Percentiles rank a stretch among this genome's conserved stretches.
Evolutionary conservation across 1,140 invertebrate species (phyloP).

Genomic region (Globodera rostochiensis): DNA sequence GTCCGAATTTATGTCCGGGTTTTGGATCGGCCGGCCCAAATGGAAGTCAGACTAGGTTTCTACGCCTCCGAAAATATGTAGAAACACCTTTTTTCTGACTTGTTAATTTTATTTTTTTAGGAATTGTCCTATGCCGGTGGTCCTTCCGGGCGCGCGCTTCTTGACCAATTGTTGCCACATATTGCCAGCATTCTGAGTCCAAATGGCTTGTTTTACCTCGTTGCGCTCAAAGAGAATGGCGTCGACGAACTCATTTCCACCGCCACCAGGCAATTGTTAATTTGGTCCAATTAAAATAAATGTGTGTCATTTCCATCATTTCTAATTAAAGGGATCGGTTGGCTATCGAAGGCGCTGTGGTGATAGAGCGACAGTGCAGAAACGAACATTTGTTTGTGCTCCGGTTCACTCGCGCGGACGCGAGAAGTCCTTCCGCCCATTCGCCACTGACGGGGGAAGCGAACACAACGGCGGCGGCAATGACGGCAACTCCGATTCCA

Average conservation of each 20-base stretch:
- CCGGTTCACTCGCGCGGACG: constrained; percentile 36
- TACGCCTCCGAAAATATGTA: too few relatives aligned
- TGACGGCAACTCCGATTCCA: not conserved
- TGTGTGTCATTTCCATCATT: not conserved
- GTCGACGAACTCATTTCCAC: constrained; percentile 35
- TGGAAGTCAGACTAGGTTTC: too few relatives aligned
- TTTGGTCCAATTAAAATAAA: not conserved
- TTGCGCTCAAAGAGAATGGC: constrained; percentile 58
- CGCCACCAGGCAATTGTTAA: constrained; percentile 9
- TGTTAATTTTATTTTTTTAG: constrained; percentile 39
- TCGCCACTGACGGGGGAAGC: not conserved
- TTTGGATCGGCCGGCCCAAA: too few relatives aligned
- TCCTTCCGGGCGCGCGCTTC: constrained; percentile 42
- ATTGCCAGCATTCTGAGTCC: constrained; percentile 51
- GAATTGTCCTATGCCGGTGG: constrained; percentile 59
- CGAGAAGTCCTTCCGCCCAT: not conserved
- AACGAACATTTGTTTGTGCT: constrained; percentile 60
- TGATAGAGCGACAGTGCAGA: constrained; percentile 56
- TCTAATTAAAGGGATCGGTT: constrained; percentile 3
- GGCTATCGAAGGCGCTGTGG: constrained; percentile 39
- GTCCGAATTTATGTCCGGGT: too few relatives aligned
- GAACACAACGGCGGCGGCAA: not conserved
- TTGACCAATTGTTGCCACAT: constrained; percentile 52
- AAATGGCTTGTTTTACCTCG: constrained; percentile 58
- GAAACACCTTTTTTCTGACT: too few relatives aligned